A percentile compares a stretch with the other conserved stretches of the same genome.
These are phyloP conservation scores for Penaeus indicus DNA, from an alignment of 1,140 invertebrate genomes.

Conservation along the genomic window DNA sequence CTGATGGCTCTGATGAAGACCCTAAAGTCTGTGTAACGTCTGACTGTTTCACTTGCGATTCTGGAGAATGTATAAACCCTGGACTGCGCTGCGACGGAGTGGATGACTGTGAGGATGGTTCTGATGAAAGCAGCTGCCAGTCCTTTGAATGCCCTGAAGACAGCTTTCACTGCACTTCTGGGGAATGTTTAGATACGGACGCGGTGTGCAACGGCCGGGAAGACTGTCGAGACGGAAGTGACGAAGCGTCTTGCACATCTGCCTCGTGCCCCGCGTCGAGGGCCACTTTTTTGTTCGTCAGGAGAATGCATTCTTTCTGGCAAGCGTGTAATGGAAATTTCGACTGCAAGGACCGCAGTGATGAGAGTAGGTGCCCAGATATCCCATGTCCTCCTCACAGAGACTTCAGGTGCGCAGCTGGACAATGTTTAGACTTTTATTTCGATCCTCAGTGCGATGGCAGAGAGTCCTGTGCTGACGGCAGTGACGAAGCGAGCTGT, in stretches of 20 bases:
- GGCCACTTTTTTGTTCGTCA: not conserved
- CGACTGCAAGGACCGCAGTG: slow-evolving; percentile 1
- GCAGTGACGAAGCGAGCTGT: slow-evolving; percentile 18
- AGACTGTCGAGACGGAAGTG: not conserved
- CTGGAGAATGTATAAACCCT: not conserved
- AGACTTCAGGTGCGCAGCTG: not conserved
- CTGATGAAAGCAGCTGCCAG: not conserved
- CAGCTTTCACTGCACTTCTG: not conserved
- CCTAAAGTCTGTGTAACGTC: not conserved
- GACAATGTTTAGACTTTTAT: not conserved
- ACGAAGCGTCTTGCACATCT: not conserved
- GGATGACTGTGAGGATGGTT: slow-evolving; percentile 8
- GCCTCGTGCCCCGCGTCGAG: not conserved
- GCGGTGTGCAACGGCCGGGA: not conserved
- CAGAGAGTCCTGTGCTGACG: not conserved
- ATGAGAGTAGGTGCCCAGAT: not conserved
- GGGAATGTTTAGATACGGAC: not conserved
- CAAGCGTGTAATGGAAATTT: slow-evolving; percentile 1
- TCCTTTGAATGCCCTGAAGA: not conserved
- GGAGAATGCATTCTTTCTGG: not conserved
- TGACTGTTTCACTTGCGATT: not conserved
- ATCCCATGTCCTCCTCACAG: not conserved
- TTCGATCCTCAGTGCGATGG: not conserved
- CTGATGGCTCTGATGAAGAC: not conserved
- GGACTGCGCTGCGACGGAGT: not conserved